Conservation (phyloP, 2,888 invertebrate genomes). For the Prosapia bicincta region DNA sequence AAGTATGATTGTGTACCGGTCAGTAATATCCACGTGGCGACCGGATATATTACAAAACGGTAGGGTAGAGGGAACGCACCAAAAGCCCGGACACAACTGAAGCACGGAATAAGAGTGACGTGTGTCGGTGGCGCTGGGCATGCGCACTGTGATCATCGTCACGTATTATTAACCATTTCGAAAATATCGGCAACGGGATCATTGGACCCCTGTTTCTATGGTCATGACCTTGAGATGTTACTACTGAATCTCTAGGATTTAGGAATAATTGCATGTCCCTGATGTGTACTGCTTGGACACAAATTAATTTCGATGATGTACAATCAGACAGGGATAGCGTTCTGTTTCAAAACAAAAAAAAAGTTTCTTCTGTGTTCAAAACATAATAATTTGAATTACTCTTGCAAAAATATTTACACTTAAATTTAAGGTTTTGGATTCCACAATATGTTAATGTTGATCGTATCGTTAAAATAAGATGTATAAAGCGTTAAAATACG, state of each 20-base stretch:
- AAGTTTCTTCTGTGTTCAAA: no score
- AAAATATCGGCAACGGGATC: not conserved
- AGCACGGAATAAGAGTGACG: not conserved
- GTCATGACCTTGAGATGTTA: not conserved
- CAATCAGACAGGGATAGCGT: no score
- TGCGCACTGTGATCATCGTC: not conserved
- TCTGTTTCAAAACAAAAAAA: no score
- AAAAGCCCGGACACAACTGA: constrained; percentile 22
- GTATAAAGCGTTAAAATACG: no score
- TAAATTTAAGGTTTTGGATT: no score
- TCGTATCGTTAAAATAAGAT: no score
- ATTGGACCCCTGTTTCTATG: not conserved
- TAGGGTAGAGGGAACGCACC: constrained; percentile 6
- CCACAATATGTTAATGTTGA: no score
- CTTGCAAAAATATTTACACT: no score
- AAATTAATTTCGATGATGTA: no score
- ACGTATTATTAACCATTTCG: not conserved
- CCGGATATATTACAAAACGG: not conserved
- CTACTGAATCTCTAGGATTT: not conserved
- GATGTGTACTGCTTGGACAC: not conserved
- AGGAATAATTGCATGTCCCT: not conserved
- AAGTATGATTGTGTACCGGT: not conserved
- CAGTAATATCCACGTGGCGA: not conserved
- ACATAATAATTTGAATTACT: no score
- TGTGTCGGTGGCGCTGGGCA: not conserved